Percentiles rank a stretch among this genome's conserved stretches.
Conservation (phyloP, 2,113 vertebrate species). For the Scomber japonicus region DNA sequence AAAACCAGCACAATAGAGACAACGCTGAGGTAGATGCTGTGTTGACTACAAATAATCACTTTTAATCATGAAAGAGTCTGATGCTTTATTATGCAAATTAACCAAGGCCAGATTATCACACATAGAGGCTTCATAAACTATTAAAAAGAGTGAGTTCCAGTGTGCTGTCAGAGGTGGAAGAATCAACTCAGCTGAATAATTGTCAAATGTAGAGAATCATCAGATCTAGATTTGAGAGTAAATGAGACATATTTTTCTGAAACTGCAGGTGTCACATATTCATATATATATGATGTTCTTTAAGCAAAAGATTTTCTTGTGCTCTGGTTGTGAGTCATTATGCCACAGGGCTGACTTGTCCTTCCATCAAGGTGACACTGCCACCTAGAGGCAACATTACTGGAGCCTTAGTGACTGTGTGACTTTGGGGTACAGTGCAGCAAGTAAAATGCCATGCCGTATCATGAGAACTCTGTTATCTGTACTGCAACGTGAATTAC, state of each 20-base stretch:
- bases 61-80: slow-evolving; percentile 5
- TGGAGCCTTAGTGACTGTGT: background rate
- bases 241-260: background rate
- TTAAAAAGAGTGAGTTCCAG: background rate
- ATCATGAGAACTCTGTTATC: background rate
- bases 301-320: slow-evolving; percentile 3
- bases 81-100: slow-evolving; percentile 21
- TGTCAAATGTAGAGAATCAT: background rate
- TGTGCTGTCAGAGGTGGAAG: background rate
- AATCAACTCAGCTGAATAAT: background rate
- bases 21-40: background rate
- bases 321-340: slow-evolving; percentile 23
- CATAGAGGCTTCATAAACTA: slow-evolving; percentile 10
- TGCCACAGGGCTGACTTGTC: slow-evolving; percentile 14
- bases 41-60: slow-evolving; percentile 39
- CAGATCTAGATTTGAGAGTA: background rate
- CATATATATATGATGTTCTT: background rate
- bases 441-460: slow-evolving; percentile 9
- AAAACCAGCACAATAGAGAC: slow-evolving; percentile 2
- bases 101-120: background rate
- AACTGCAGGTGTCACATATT: background rate
- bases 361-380: slow-evolving; percentile 50
- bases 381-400: slow-evolving; percentile 70
- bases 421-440: background rate
- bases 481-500: background rate